Evolutionary conservation across 2,797 vertebrate genomes (phyloP).

Genomic region (Megaceryle alcyon): DNA sequence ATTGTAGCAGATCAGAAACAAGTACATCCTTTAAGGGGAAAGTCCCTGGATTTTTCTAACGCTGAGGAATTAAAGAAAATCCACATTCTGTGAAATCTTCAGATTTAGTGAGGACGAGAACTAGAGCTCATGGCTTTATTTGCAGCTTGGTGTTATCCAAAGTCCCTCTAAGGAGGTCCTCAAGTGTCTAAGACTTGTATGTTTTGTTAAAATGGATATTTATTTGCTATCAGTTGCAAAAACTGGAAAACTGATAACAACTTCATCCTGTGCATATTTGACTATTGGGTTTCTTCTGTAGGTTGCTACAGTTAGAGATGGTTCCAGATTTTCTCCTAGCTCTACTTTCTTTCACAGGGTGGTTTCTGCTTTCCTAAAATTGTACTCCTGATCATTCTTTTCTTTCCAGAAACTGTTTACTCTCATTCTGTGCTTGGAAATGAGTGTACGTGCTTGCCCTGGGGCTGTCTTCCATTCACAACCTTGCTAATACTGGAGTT

Average conservation of each 20-base stretch:
- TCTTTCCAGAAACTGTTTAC: not conserved
- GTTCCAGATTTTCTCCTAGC: not conserved
- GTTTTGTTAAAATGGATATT: not conserved
- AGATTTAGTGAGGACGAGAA: not conserved
- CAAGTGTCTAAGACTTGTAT: not conserved
- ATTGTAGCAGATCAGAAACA: not conserved
- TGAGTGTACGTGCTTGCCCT: fast-evolving
- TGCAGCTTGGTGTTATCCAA: not conserved
- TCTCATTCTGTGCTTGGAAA: not conserved
- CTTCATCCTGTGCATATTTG: not conserved
- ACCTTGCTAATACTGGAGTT: not conserved
- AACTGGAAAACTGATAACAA: not conserved
- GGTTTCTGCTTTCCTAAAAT: not conserved
- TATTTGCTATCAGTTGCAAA: not conserved
- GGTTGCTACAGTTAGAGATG: not conserved
- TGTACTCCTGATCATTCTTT: not conserved
- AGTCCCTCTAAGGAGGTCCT: not conserved
- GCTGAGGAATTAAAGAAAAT: not conserved
- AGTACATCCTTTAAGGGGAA: not conserved
- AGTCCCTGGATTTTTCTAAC: not conserved
- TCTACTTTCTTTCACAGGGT: not conserved
- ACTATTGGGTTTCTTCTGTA: not conserved
- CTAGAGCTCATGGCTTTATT: not conserved
- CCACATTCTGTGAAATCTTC: not conserved
- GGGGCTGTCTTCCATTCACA: not conserved